Base-by-base conservation (phyloP, 2,113 vertebrate species). In the Nematolebias whitei region DNA sequence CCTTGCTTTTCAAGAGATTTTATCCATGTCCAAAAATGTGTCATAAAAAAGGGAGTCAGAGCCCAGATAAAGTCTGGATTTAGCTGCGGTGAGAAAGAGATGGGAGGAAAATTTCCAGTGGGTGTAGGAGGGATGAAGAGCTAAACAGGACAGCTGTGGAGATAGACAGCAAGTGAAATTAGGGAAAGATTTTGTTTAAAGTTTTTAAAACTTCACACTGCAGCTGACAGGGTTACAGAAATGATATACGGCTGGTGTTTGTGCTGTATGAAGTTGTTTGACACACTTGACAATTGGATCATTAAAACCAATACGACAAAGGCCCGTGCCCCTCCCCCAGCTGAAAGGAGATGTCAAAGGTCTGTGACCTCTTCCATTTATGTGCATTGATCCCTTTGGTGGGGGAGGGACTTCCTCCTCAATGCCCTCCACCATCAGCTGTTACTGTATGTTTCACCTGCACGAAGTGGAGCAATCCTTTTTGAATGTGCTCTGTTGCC, bases 361-460 rank as follows among this genome's bases (percentile, higher is more conserved):
- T 91, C 91, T 76, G 67, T 86, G 93, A 93, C 92, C 92, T 86
- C 82, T 90, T 87, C 78, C 90, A 90, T 91, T 92, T 90, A 89
- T 87, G 90, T 84, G 87, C 88, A 92, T 91, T 92, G 91, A 94
- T 93, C 84, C 83, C 32, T 72, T 82, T 61, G 77, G 71, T 5
- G 80, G 88, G 80, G 91, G 90, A 63, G 85, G 86, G 76, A 59
- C 52, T 68, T 73, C 63, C 55, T 85, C 65, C 87, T 82, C 63
- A 69, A 81, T 83, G 53, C 67, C 68, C 72, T 77, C 60, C 40
- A 48, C 68, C 74, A 68, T 92, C 89, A 89, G 88, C 88, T 90
- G 88, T 87, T 88, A 65, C 63, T 54, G 63, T 65, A 87, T 85
- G 56, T 89, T 90, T 86, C 82, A 86, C 81, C 78, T 86, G 79